A percentile compares a stretch with the other conserved stretches of the same genome.
Conservation (phyloP, 1,140 invertebrate species). For the Drosophila pachea region DNA sequence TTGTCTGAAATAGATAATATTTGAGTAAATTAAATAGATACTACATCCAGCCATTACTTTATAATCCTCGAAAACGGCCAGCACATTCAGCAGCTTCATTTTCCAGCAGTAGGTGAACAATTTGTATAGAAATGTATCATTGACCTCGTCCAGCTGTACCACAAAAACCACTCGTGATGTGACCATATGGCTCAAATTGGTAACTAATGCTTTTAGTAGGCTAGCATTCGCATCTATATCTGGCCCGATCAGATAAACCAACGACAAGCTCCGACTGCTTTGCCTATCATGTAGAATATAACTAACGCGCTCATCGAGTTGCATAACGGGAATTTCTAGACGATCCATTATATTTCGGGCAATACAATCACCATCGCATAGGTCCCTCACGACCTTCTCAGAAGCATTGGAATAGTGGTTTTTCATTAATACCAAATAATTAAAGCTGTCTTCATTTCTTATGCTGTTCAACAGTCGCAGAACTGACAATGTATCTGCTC, state of each 20-base stretch:
- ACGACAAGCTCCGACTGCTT: constrained; percentile 29
- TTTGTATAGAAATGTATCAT: constrained; percentile 14
- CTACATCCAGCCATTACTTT: constrained; percentile 33
- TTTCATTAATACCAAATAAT: constrained; percentile 53
- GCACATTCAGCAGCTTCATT: constrained; percentile 58
- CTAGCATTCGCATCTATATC: constrained; percentile 28
- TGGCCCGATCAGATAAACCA: constrained; percentile 30
- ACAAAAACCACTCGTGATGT: constrained; percentile 57
- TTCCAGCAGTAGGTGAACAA: constrained; percentile 60
- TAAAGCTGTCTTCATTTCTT: constrained; percentile 43
- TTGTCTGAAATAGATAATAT: background rate
- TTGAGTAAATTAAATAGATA: no score
- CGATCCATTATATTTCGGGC: constrained; percentile 32
- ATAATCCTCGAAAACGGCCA: constrained; percentile 46
- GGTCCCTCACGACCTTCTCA: background rate
- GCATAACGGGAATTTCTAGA: constrained; percentile 43
- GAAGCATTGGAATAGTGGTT: constrained; percentile 28
- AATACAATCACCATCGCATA: constrained; percentile 14
- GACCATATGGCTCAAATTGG: constrained; percentile 60
- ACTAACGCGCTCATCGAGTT: constrained; percentile 48
- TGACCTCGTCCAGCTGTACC: constrained; percentile 10
- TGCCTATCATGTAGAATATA: constrained; percentile 46
- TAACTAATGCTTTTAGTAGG: constrained; percentile 43
- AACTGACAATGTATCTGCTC: constrained; percentile 16
- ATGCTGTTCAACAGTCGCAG: constrained; percentile 44